Base-by-base conservation (phyloP, 1,140 invertebrate genomes). In the Berghia stephanieae region DNA sequence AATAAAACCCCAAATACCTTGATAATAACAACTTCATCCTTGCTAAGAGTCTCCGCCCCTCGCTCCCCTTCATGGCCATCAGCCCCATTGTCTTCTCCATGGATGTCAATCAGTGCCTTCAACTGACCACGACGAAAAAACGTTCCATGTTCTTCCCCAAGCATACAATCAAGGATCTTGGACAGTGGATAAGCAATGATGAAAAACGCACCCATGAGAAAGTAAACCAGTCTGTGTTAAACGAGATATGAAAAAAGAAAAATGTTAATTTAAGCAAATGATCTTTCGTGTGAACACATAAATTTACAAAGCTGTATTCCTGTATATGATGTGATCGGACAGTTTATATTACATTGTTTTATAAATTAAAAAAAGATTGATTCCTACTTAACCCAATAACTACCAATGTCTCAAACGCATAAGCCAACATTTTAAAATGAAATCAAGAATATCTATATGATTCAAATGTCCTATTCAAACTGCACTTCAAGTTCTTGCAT, bases 151-250 rank as follows among this genome's bases (percentile, higher is more conserved):
- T 86, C 85, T 42, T 78, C 77, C 8, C 87, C 87, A 21, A 88
- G 80, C 18, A 86, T 36, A 78, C 84, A 86, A 75, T 88, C 87
- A 40, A 88, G 78, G 1, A 89, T 21, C 78, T 89, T 89, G 27
- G 88, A 84, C 21, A 89, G 34, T 4, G 88, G 88, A 83, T 83
- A 89, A 16, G 85, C 79, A 38, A 89, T 81, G 3, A 88, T 69
- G 71, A 88, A 87, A 21, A 87, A 79, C 2, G 85, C 5, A n/a
- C 73, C 86, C 82, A 89, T 88, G 60, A 88, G 49, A 5, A 85
- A n/a, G 38, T 88, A 88, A 0, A 89, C 88, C 18, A 89, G 44
- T 34, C 88, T 88, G 77, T 16, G 31, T 70, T 18, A 72, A 49
- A 68, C 8, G 21, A 74, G 10, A 73, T 16, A 6, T n/a, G 42